phyloP scores from a whole-genome alignment of 1,140 invertebrate genomes.

The Steinernema khuongi region DNA sequence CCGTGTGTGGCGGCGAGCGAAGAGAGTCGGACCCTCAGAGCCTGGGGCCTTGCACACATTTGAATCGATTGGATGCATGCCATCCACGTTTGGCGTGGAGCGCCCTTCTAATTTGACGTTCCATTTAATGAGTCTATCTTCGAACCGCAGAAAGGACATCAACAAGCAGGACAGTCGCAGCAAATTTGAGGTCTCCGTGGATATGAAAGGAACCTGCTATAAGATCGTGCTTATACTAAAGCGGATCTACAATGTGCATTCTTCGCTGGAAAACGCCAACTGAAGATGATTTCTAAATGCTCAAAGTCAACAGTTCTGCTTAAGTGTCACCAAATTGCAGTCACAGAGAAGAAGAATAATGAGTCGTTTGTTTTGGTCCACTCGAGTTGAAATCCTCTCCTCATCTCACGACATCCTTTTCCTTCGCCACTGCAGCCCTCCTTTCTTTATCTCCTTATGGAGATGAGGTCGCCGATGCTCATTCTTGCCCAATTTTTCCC shows the following conservation, averaged over 20 bases:
- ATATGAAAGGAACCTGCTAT: no score
- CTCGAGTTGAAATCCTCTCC: not conserved
- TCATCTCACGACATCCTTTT: not conserved
- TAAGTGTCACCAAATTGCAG: not conserved
- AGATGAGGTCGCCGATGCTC: not conserved
- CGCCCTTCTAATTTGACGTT: not conserved
- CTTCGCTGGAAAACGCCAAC: no score
- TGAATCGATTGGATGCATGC: slow-evolving; percentile 9
- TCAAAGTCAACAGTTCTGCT: not conserved
- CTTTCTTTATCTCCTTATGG: not conserved
- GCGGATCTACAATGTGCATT: no score
- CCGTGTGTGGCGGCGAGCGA: not conserved
- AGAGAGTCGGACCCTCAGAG: not conserved
- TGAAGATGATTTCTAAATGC: no score
- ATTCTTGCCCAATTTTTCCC: not conserved
- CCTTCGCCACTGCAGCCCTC: not conserved
- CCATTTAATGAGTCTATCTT: not conserved
- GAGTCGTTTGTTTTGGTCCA: not conserved
- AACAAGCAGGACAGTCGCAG: no score
- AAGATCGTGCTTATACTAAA: no score
- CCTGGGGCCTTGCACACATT: not conserved
- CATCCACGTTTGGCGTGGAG: not conserved
- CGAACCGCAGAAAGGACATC: not conserved
- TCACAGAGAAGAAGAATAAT: not conserved
- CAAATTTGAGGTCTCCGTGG: no score